These are phyloP conservation scores for Batillaria attramentaria DNA, from an alignment of 1,140 invertebrate genomes.

Conservation along the genomic window DNA sequence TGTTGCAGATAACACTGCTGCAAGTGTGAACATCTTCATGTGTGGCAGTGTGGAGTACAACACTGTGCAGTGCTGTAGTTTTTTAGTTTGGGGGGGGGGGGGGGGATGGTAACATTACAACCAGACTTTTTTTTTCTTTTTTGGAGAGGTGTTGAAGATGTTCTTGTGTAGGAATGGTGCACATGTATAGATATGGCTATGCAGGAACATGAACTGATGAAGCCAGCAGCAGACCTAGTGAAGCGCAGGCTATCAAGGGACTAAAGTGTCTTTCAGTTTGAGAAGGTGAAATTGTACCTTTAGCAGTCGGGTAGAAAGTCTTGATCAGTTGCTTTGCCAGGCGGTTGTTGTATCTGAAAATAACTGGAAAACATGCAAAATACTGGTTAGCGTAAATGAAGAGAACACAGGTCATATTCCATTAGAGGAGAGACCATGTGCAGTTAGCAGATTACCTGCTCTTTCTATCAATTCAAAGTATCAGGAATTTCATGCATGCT, in stretches of 20 bases:
- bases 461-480: background rate
- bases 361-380: background rate
- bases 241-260: no score
- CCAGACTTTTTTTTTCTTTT: background rate
- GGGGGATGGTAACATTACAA: no score
- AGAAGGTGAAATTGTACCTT: background rate
- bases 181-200: background rate
- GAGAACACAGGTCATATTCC: background rate
- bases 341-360: slow-evolving; percentile 9
- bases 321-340: slow-evolving; percentile 23
- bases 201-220: background rate
- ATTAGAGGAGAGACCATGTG: background rate
- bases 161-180: background rate
- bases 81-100: no score
- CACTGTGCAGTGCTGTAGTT: no score
- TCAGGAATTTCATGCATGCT: background rate
- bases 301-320: slow-evolving; percentile 20
- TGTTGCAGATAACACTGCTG: no score
- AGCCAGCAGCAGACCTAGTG: background rate
- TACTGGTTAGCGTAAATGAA: background rate
- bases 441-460: background rate
- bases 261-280: background rate
- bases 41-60: no score
- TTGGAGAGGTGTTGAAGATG: background rate
- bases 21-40: no score